phyloP scores from a whole-genome alignment of 2,797 vertebrate genomes.

The Adelosebastes latens region DNA sequence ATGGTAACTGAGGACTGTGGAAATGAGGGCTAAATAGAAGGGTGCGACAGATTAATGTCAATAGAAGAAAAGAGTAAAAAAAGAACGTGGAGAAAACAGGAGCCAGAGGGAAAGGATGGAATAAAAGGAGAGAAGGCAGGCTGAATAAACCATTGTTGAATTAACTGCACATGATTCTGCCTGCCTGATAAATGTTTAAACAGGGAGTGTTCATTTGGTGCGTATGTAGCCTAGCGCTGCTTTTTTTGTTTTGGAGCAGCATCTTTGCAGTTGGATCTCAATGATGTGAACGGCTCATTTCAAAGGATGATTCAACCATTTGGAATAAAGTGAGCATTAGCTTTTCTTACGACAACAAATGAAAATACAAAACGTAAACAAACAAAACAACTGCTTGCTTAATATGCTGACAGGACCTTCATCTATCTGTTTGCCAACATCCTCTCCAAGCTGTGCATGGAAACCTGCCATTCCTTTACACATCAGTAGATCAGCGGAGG shows the following conservation, averaged over 20 bases:
- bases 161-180: conserved; percentile 38
- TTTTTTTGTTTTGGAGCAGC: conserved; percentile 34
- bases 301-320: background rate
- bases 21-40: background rate
- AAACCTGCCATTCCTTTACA: background rate
- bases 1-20: background rate
- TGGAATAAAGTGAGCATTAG: background rate
- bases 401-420: background rate
- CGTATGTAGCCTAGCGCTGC: conserved; percentile 8
- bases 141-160: conserved; percentile 9
- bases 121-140: background rate
- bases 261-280: conserved; percentile 34
- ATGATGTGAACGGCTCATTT: background rate
- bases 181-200: conserved; percentile 65
- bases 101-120: background rate
- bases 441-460: background rate
- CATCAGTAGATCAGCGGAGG: background rate
- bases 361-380: background rate
- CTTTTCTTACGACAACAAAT: background rate
- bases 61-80: background rate
- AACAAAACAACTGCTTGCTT: background rate
- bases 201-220: conserved; percentile 24
- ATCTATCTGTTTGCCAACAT: background rate
- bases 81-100: background rate
- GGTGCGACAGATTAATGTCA: background rate